Percentiles rank a stretch among this genome's conserved stretches.
These are phyloP conservation scores for Hippocampus barbouri DNA, from an alignment of 2,113 vertebrate species.

Conservation along the genomic window DNA sequence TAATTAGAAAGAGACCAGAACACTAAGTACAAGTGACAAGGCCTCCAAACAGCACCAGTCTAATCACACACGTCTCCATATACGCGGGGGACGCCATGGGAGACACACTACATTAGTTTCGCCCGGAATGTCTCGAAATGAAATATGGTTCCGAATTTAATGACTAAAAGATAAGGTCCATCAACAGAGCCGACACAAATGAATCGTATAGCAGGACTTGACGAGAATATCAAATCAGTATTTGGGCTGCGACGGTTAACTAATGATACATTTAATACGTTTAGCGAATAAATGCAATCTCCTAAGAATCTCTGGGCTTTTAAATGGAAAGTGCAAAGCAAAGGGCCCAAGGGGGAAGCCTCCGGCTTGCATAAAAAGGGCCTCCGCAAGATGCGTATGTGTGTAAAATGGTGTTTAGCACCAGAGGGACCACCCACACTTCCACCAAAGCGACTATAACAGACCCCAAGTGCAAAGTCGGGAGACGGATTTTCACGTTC, in stretches of 20 bases:
- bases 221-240: background rate
- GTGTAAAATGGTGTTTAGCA: conserved; percentile 45
- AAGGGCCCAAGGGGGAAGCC: conserved; percentile 24
- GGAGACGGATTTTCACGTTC: conserved; percentile 33
- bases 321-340: conserved; percentile 30
- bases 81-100: conserved; percentile 32
- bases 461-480: conserved; percentile 27
- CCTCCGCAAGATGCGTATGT: conserved; percentile 31
- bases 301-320: conserved; percentile 8
- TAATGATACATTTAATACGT: background rate
- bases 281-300: conserved; percentile 1
- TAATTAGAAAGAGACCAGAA: conserved; percentile 60
- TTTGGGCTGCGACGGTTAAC: background rate
- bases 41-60: conserved; percentile 47
- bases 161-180: background rate
- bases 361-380: conserved; percentile 34
- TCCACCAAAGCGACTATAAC: conserved; percentile 30
- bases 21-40: conserved; percentile 55
- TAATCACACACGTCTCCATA: conserved; percentile 56
- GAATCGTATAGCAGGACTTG: background rate
- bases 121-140: background rate
- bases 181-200: background rate
- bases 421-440: conserved; percentile 66
- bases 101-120: conserved; percentile 47
- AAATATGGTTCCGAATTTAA: background rate